Evolutionary conservation across 2,113 vertebrate genomes (phyloP).

Genomic region (Dryoscopus gambensis): DNA sequence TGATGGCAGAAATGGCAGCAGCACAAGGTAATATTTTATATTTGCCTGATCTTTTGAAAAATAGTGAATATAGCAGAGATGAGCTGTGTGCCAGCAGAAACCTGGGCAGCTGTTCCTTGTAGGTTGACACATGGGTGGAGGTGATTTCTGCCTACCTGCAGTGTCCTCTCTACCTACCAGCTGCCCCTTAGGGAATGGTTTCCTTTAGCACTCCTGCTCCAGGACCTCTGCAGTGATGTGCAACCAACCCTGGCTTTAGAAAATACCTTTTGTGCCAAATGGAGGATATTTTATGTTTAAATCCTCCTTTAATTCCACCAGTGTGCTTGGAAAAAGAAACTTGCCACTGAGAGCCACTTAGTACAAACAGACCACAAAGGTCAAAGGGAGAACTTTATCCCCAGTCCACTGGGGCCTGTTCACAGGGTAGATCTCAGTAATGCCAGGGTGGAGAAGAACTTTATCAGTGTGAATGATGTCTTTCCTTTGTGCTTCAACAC

Average conservation of each 20-base stretch:
- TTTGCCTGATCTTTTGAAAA: not conserved
- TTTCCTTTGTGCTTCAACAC: not conserved
- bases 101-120: not conserved
- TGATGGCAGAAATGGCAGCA: not conserved
- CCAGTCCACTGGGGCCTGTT: not conserved
- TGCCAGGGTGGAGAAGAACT: not conserved
- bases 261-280: not conserved
- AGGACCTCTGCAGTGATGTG: not conserved
- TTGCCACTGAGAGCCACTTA: not conserved
- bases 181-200: not conserved
- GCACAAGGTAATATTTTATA: constrained; percentile 48
- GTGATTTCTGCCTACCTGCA: not conserved
- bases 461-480: not conserved
- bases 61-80: not conserved
- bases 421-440: not conserved
- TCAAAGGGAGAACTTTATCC: not conserved
- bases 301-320: not conserved
- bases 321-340: not conserved
- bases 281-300: not conserved
- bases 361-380: not conserved
- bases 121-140: not conserved
- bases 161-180: not conserved
- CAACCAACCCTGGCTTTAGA: not conserved
- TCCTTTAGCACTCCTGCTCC: not conserved
- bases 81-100: not conserved